Percentiles rank a stretch among this genome's conserved stretches.
Evolutionary conservation across 2,113 vertebrate genomes (phyloP).

Genomic region (Noctilio leporinus): DNA sequence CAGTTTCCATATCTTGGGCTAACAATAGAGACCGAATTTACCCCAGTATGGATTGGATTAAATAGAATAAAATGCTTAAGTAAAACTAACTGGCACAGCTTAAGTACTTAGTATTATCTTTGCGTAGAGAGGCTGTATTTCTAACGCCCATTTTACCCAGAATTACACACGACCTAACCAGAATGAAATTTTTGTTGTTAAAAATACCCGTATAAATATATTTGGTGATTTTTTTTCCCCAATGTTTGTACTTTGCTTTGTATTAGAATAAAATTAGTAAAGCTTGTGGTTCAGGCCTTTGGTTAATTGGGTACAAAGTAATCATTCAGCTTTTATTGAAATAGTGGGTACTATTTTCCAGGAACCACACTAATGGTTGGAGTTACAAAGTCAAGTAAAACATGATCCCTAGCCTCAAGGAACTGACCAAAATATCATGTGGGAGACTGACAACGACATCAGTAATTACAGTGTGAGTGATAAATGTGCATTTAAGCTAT

Average conservation of each 20-base stretch:
- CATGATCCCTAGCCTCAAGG: neutral
- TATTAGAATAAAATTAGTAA: neutral
- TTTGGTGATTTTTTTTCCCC: neutral
- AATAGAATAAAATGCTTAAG: neutral
- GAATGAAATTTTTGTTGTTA: neutral
- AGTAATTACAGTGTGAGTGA: neutral
- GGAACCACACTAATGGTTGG: neutral
- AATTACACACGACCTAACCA: neutral
- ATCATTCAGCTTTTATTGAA: neutral
- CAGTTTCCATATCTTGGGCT: neutral
- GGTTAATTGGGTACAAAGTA: neutral
- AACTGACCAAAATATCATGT: constrained; percentile 9
- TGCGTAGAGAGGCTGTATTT: neutral
- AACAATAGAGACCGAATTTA: neutral
- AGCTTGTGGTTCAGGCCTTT: neutral
- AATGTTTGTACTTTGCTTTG: neutral
- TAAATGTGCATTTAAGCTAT: neutral
- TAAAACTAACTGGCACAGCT: neutral
- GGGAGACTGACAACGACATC: neutral
- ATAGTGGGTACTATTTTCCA: neutral
- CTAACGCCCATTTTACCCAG: neutral
- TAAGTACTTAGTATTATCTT: neutral
- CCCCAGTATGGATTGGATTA: neutral
- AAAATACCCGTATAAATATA: neutral
- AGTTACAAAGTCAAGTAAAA: neutral